These are phyloP conservation scores for Pedetes capensis DNA, from an alignment of 2,113 vertebrate genomes.

Conservation along the genomic window DNA sequence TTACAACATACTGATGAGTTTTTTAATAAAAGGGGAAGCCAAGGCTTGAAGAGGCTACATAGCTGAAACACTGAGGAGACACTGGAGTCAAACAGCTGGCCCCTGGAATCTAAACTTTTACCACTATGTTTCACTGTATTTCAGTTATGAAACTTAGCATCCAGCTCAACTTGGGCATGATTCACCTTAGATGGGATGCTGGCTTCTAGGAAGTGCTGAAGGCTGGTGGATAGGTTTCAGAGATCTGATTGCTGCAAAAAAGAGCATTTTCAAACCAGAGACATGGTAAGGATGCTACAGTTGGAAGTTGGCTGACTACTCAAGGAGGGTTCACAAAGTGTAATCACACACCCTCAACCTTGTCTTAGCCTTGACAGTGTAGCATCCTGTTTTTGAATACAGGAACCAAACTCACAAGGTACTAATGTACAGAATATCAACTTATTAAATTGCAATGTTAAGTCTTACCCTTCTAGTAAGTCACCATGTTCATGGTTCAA, in stretches of 20 bases:
- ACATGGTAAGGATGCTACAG: background rate
- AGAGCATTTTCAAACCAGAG: background rate
- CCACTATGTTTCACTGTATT: too few relatives aligned
- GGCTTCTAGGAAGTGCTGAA: background rate
- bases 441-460: background rate
- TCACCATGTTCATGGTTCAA: background rate
- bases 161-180: background rate
- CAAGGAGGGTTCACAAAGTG: background rate
- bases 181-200: background rate
- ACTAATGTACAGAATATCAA: background rate
- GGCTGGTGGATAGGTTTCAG: background rate
- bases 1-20: background rate
- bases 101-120: background rate
- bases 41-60: background rate
- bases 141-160: background rate
- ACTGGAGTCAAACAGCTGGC: background rate
- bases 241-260: background rate
- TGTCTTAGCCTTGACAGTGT: background rate
- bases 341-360: background rate
- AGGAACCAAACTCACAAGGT: background rate
- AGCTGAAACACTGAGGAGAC: background rate
- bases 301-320: background rate
- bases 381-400: background rate
- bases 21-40: background rate
- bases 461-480: background rate